Conservation (phyloP, 2,797 vertebrate genomes). For the Parambassis ranga region DNA sequence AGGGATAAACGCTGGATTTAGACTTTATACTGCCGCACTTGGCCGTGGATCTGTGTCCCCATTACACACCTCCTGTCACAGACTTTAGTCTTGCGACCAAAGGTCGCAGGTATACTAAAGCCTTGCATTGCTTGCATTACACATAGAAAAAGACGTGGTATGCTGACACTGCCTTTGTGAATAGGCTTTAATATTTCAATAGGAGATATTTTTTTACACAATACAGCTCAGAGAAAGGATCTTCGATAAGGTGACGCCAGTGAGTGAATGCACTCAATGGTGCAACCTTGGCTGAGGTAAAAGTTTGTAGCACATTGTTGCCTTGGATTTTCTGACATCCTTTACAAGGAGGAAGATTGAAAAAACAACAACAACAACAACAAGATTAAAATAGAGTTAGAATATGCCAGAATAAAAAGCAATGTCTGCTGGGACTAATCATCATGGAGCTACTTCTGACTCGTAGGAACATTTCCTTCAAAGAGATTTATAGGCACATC, state of each 20-base stretch:
- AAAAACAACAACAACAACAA: not conserved
- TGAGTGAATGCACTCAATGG: conserved; percentile 28
- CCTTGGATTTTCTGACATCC: conserved; percentile 40
- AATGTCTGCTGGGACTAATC: conserved; percentile 31
- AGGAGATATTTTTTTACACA: conserved; percentile 5
- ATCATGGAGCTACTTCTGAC: conserved; percentile 8
- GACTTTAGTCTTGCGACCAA: conserved; percentile 35
- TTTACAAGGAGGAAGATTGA: conserved; percentile 19
- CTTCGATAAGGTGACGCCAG: conserved; percentile 37
- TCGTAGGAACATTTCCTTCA: conserved; percentile 26
- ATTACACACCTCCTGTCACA: conserved; percentile 56
- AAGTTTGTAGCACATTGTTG: conserved; percentile 30
- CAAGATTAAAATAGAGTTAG: conserved; percentile 8
- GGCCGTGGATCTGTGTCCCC: conserved; percentile 55
- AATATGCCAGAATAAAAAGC: conserved; percentile 39
- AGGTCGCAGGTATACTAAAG: conserved; percentile 33
- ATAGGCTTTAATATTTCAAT: conserved; percentile 27
- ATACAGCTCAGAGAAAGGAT: conserved; percentile 23
- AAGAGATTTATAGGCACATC: conserved; percentile 69
- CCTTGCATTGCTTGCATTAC: conserved; percentile 4
- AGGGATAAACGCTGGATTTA: conserved; percentile 78
- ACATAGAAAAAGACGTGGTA: conserved; percentile 15
- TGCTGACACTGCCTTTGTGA: conserved; percentile 15
- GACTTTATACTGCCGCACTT: conserved; percentile 55
- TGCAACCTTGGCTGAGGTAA: conserved; percentile 46